phyloP scores from a whole-genome alignment of 2,888 invertebrate species.

The Dysmachus trigonus region DNA sequence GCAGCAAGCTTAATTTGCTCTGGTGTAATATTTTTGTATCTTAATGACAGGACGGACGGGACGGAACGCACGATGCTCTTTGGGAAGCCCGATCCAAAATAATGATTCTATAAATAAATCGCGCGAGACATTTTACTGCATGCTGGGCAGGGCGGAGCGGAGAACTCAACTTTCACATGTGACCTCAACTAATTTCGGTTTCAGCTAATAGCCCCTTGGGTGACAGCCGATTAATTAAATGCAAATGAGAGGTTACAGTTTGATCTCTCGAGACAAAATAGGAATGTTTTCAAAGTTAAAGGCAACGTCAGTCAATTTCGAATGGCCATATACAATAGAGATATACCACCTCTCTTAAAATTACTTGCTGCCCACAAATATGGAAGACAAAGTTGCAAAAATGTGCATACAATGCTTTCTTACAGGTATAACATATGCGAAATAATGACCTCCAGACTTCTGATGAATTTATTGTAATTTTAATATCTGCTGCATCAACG shows the following conservation, averaged over 20 bases:
- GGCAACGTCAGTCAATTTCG: neutral
- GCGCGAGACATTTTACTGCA: slow-evolving; percentile 11
- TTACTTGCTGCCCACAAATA: neutral
- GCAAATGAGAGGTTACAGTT: neutral
- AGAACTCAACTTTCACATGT: slow-evolving; percentile 29
- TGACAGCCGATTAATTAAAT: neutral
- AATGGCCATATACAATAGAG: neutral
- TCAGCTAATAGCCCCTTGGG: neutral
- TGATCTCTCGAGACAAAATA: neutral
- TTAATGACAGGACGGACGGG: neutral
- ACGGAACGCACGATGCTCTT: neutral
- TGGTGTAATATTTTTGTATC: slow-evolving; percentile 12
- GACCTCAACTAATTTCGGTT: slow-evolving; percentile 4
- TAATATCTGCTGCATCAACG: neutral
- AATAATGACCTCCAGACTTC: neutral
- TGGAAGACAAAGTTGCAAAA: neutral
- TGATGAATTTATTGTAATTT: neutral
- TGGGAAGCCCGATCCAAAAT: slow-evolving; percentile 10
- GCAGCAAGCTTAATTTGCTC: neutral
- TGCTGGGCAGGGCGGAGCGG: neutral
- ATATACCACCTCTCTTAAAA: neutral
- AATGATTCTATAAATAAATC: slow-evolving; percentile 29
- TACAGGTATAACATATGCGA: neutral
- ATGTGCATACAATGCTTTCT: neutral
- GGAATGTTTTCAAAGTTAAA: neutral